Conservation (phyloP, 2,888 invertebrate genomes). For the Seira ritae region DNA sequence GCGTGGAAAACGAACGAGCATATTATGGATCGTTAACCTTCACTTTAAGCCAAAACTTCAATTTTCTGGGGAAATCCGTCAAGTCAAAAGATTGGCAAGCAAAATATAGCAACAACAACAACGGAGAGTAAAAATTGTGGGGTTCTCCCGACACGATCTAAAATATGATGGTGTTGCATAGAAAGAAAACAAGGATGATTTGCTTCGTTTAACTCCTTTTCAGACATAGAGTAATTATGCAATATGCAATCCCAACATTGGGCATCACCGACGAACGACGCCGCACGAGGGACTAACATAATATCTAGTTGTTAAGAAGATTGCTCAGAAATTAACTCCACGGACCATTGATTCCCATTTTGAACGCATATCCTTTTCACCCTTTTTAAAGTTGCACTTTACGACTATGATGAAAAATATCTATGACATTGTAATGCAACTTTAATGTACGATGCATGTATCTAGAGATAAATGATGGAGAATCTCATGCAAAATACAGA, state of each 20-base stretch:
- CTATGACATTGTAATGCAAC: no score
- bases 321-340: not conserved
- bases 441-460: no score
- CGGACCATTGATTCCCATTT: not conserved
- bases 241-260: not conserved
- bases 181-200: not conserved
- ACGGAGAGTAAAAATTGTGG: no score
- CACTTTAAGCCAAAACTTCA: not conserved
- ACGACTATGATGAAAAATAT: no score
- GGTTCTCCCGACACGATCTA: not conserved
- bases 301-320: not conserved
- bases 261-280: not conserved
- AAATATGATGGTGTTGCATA: not conserved
- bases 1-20: not conserved
- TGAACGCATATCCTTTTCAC: not conserved
- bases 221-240: not conserved
- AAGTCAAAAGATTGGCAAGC: not conserved
- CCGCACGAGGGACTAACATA: no score
- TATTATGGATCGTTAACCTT: not conserved
- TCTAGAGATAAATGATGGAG: no score
- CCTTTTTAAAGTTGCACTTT: not conserved
- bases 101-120: no score
- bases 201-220: not conserved
- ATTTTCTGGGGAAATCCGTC: conserved; percentile 7
- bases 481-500: no score